Conservation (phyloP, 2,113 vertebrate genomes). For the Pelobates fuscus region DNA sequence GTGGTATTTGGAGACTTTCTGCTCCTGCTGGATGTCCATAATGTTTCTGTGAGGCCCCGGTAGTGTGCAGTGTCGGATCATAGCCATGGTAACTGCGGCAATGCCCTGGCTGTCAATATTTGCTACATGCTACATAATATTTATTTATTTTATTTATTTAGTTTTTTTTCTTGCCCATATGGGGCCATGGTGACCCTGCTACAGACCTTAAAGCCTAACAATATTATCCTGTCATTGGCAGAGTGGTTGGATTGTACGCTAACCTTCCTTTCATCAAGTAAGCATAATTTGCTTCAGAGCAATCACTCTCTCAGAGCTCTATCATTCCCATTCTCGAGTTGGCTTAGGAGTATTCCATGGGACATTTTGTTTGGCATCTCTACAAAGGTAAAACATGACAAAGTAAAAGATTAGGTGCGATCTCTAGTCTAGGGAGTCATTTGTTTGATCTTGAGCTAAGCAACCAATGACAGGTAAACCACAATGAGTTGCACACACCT, state of each 20-base stretch:
- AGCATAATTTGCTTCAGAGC: background rate
- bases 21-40: too few relatives aligned
- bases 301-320: background rate
- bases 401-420: slow-evolving; percentile 48
- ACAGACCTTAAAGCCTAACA: too few relatives aligned
- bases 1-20: too few relatives aligned
- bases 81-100: too few relatives aligned
- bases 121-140: too few relatives aligned
- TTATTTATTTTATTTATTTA: too few relatives aligned
- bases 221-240: too few relatives aligned
- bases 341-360: background rate
- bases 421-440: slow-evolving; percentile 40
- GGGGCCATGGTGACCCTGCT: too few relatives aligned
- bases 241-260: background rate
- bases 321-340: background rate
- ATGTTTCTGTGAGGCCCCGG: too few relatives aligned
- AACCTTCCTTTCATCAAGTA: background rate
- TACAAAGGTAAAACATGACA: slow-evolving; percentile 58
- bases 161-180: too few relatives aligned
- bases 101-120: too few relatives aligned
- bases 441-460: slow-evolving; percentile 62
- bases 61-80: too few relatives aligned
- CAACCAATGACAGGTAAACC: slow-evolving; percentile 41
- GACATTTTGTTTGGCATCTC: slow-evolving; percentile 47
- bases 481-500: slow-evolving; percentile 54